A percentile compares a stretch with the other conserved stretches of the same genome.
These are phyloP conservation scores for Girardia tigrina DNA, from an alignment of 2,888 invertebrate species.

Conservation along the genomic window DNA sequence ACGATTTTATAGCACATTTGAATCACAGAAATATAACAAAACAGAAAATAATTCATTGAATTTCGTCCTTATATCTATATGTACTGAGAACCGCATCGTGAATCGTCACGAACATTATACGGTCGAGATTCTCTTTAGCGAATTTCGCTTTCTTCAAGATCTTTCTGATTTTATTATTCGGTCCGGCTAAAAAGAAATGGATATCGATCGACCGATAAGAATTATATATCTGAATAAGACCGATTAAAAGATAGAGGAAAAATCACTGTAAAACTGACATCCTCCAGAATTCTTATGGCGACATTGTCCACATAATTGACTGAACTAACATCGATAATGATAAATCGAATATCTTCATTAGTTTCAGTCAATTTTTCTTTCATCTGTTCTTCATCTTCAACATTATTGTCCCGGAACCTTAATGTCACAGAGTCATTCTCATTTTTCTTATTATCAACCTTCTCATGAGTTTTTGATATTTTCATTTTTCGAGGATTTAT, in stretches of 20 bases:
- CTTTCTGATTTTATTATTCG: slow-evolving; percentile 2
- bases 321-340: neutral
- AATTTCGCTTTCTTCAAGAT: neutral
- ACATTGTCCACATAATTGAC: slow-evolving; percentile 3
- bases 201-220: neutral
- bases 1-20: no score
- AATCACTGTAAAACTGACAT: no score
- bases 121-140: neutral
- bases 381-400: neutral
- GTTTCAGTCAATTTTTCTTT: neutral
- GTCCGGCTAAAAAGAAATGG: neutral
- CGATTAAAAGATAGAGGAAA: no score
- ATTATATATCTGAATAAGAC: neutral
- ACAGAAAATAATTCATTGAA: no score
- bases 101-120: neutral
- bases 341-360: neutral
- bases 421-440: neutral
- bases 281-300: neutral
- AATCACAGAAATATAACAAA: no score
- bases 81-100: neutral
- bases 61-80: no score
- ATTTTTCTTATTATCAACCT: neutral
- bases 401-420: neutral
- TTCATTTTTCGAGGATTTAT: neutral
- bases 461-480: neutral